Base-by-base conservation (phyloP, 1,140 invertebrate species). In the Polypedilum vanderplanki region DNA sequence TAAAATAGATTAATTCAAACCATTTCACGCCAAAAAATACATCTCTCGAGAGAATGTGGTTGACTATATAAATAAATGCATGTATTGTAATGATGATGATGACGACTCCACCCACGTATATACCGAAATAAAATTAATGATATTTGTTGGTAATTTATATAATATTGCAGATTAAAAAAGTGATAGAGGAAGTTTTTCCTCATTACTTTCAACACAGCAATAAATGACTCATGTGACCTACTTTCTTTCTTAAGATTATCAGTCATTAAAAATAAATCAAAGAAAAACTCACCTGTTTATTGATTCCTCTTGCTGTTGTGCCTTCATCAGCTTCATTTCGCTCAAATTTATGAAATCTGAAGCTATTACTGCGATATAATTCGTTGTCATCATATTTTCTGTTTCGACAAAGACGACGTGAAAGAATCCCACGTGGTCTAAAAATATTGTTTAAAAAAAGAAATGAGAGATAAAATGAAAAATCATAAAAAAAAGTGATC, bases 301-400 rank as follows among this genome's bases (percentile, higher is more conserved):
- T 57, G 76, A 83, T 82, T 75, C 86, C 80, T 70, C 84, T 85
- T 73, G 85, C 84, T 41, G 80, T 81, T 33, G 79, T 75, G 76
- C 82, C 84, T 75, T 83, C 80, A 77, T 90, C 88, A 75, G 90
- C 80, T 77, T 90, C 88, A 75, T 90, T 87, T 74, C 90, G 84
- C 76, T 91, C 88, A 80, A 92, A 93, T 70, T 90, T 85, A 81
- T 93, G 91, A 79, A 93, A 93, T 83, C 92, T 92, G 85, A 93
- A 93, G 81, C 91, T 92, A 80, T 93, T 92, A 76, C 90, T 92
- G 75, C 91, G 87, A 80, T 93, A 92, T 33, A 93, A 85, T 83
- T 92, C 90, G 84, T 93, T 93, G 85, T 92, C 91, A 77, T 89
- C 88, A n/a, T 88, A 83, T 65, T 87, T 85, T 40, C 86, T 82